A percentile compares a stretch with the other conserved stretches of the same genome.
phyloP scores from a whole-genome alignment of 92 coral and sea anemone species.

The Phymanthus crucifer region DNA sequence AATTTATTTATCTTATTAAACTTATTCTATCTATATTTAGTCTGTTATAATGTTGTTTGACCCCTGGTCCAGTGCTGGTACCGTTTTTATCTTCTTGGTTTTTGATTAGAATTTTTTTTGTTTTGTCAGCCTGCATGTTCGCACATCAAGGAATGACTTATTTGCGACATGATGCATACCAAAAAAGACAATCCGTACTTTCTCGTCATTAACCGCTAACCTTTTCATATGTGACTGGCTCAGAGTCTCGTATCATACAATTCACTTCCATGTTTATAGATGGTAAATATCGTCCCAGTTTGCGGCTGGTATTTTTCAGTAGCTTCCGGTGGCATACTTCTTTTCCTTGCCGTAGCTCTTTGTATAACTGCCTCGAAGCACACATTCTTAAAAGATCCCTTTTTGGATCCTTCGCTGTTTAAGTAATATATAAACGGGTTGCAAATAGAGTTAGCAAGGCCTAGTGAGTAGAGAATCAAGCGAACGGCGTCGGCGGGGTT shows the following conservation, averaged over 20 bases:
- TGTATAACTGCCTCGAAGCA: conserved; percentile 55
- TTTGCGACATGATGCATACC: too few species aligned
- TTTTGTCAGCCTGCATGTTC: too few species aligned
- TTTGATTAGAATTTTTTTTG: too few species aligned
- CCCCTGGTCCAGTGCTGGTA: too few species aligned
- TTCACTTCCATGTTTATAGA: conserved; percentile 20
- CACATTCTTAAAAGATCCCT: conserved; percentile 61
- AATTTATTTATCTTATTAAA: too few species aligned
- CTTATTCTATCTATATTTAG: too few species aligned
- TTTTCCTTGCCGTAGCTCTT: conserved; percentile 12
- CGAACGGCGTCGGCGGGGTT: conserved; percentile 74
- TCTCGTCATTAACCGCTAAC: too few species aligned
- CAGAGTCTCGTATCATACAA: conserved; percentile 14
- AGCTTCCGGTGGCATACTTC: not conserved
- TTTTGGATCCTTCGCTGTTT: conserved; percentile 67
- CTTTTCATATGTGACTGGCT: not conserved
- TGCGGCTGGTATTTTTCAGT: not conserved
- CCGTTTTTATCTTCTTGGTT: too few species aligned
- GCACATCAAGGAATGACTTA: too few species aligned
- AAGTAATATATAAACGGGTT: conserved; percentile 83
- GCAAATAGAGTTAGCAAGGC: conserved; percentile 76
- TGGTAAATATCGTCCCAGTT: conserved; percentile 16
- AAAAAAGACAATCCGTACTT: too few species aligned
- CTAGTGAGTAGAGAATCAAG: conserved; percentile 57
- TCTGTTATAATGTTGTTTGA: too few species aligned